Base-by-base conservation (phyloP, 2,888 invertebrate genomes). In the Liodrosophila aerea region DNA sequence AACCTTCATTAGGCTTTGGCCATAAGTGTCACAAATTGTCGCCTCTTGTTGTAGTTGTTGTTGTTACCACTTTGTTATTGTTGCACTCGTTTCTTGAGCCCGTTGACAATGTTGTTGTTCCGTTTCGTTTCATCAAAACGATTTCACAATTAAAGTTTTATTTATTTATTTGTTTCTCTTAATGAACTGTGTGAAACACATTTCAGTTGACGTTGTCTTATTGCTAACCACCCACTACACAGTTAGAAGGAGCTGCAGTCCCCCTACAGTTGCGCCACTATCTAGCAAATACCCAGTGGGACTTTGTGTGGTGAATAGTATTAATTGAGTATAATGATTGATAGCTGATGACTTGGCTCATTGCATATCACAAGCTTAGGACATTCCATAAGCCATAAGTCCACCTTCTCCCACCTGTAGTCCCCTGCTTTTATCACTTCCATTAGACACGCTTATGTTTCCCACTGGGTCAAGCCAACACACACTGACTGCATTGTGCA, bases 101-200 rank as follows among this genome's bases (percentile, higher is more conserved):
- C n/a, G n/a, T n/a, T 43, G 63, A 34, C 33, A 53, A 31, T 50
- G 72, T 30, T 43, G 57, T 4, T 72, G 73, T 75, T 78, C 78
- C 76, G 64, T 80, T 80, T 75, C 56, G 60, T 56, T 53, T 50
- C 46, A 27, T 61, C 73, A 44, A 27, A 53, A 49, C 74, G 65
- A 73, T 85, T 85, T 82, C 85, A 71, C 82, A 77, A 77, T 82
- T 84, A 75, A 78, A 59, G 37, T 54, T 76, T 76, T 75, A 82
- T 82, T 78, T 82, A 64, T 73, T 72, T 82, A 68, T 78, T 81
- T 81, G 71, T 60, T 62, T 64, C 22, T 39, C 83, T 77, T 77
- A 78, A 78, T 85, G 77, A 78, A 78, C 68, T 78, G 77, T 78
- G 77, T 78, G 78, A 78, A 78, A 83, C 73, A 58, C 61, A 69